Base-by-base conservation (phyloP, 2,797 vertebrate species). In the Lepilemur septentrionalis region DNA sequence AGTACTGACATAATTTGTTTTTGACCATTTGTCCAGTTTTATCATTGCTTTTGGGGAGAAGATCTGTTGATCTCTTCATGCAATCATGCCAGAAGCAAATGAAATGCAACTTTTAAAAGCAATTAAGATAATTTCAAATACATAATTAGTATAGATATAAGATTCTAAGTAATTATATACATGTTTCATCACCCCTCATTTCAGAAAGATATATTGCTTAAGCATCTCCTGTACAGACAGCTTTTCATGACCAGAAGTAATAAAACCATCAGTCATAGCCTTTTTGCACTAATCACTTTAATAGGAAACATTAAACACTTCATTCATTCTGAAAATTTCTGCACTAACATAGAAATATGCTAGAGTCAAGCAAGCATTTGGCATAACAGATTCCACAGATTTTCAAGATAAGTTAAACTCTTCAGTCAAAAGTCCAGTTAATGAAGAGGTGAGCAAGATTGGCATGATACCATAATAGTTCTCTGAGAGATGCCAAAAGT, bases 391-490 rank as follows among this genome's bases (percentile, higher is more conserved):
- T 78, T 86, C 79, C 97, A 97, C 79, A 97, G 97, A 98, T 98
- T 98, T 98, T 97, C 98, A 98, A 98, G 97, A 95, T 98, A 98
- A 98, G 98, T 95, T 97, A 89, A 95, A 98, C 95, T 97, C 98
- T 97, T 98, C 95, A 93, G 75, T 98, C 97, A 91, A 92, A 98
- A 93, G 35, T 65, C 92, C 96, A 97, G 97, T 98, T 98, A 98
- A 98, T 98, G 98, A 99, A 98, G 83, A 98, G 92, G 35, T 55
- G 88, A 97, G 90, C 38, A 96, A 97, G 91, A 97, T 14, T 88
- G 96, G 95, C 57, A 72, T 86, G 93, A 96, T 79, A 97, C 65
- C 89, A 38, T 96, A 96, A 96, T 38, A 59, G 52, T 97, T 95
- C 79, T 97, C 97, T 96, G 92, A 97, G 8, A 97, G 70, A 97